Conservation (phyloP, 1,140 invertebrate species). For the Apis cerana region DNA sequence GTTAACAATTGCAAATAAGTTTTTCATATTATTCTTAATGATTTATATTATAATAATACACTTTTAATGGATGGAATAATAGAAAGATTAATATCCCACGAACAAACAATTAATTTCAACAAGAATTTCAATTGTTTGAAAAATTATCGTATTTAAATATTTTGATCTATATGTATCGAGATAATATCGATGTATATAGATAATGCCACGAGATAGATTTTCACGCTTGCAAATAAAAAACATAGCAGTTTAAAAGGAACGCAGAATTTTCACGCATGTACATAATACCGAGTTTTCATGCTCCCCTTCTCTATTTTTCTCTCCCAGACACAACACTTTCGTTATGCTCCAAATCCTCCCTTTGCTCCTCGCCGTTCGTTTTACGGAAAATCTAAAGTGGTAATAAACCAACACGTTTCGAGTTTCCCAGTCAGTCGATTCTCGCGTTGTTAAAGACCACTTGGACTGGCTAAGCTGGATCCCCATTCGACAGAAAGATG, state of each 20-base stretch:
- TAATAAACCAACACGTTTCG: conserved; percentile 38
- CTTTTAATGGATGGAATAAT: too few species aligned
- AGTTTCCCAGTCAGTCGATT: conserved; percentile 34
- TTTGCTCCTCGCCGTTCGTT: conserved; percentile 9
- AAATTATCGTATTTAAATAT: too few species aligned
- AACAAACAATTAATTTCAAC: too few species aligned
- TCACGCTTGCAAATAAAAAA: neutral
- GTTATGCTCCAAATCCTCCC: conserved; percentile 47
- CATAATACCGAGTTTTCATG: neutral
- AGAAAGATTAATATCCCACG: too few species aligned
- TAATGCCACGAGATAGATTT: neutral
- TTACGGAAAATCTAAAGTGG: conserved; percentile 44
- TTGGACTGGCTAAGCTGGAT: conserved; percentile 9
- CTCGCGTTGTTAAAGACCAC: conserved; percentile 31
- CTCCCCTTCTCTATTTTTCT: neutral
- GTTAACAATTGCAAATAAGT: too few species aligned
- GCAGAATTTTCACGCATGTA: neutral
- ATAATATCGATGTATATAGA: too few species aligned
- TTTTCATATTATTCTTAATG: too few species aligned
- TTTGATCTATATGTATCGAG: neutral
- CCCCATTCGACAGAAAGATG: neutral
- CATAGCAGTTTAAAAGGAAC: neutral
- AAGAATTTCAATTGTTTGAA: too few species aligned
- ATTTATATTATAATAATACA: too few species aligned
- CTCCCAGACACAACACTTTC: conserved; percentile 15